Base-by-base conservation (phyloP, 2,797 vertebrate genomes). In the Acrossocheilus fasciatus region DNA sequence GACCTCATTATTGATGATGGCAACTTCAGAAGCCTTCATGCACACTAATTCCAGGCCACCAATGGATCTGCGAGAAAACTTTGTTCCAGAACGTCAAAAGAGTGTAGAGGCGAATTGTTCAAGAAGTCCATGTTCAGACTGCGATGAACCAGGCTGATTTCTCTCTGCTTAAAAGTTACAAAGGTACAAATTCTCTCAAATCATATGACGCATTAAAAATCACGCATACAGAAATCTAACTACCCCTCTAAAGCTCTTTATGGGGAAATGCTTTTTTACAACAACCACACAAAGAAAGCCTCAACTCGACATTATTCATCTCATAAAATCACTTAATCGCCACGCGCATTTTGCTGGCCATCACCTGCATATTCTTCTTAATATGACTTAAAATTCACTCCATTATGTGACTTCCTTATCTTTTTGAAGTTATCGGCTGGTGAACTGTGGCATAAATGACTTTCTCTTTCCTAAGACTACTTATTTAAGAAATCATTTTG, bases 1-100 rank as follows among this genome's bases (percentile, higher is more conserved):
- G 96, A 96, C 96, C 68, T 97, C 95, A 94, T 98, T 98, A 99
- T 96, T 96, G 97, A 97, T 94, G 96, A 94, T 92, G 94, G 94
- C 95, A 96, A 96, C 95, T 94, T 95, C 92, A 94, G 94, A 95
- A 94, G 94, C 95, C 95, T 94, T 94, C 92, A 90, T 93, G 93
- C 94, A 92, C 91, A 85, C 91, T 93, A 94, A 94, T 93, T 94
- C 93, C 91, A 90, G 80, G 91, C 91, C 92, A 90, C 92, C 91
- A 93, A 92, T 91, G 90, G 93, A 94, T 95, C 93, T 93, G 94
- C 92, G 93, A 92, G 95, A 94, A 95, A 96, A 95, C 93, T 95
- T 95, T 93, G 91, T 90, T 90, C 84, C 69, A 87, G 87, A 93
- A 91, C 93, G 92, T 95, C 93, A 90, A 93, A 93, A 95, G 85